phyloP scores from a whole-genome alignment of 2,888 invertebrate genomes.

The Stenotaenia linearis region DNA sequence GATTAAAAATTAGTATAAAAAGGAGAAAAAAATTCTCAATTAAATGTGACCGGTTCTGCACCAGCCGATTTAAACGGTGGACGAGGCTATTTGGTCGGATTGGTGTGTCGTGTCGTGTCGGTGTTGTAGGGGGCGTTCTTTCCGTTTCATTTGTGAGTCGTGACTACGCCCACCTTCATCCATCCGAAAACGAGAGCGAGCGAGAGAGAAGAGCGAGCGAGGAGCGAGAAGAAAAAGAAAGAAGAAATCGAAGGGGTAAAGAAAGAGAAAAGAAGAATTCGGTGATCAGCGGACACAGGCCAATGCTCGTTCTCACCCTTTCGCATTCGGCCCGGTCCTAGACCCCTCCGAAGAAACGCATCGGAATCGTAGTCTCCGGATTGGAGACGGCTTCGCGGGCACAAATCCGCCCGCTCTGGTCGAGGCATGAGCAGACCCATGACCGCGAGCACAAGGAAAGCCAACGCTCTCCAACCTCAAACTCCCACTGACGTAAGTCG shows the following conservation, averaged over 20 bases:
- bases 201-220: background rate
- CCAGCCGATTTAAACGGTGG: background rate
- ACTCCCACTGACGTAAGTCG: slow-evolving; percentile 9
- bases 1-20: background rate
- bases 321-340: background rate
- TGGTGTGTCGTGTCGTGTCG: background rate
- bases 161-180: slow-evolving; percentile 9
- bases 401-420: background rate
- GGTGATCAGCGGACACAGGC: background rate
- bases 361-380: background rate
- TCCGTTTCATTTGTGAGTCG: background rate
- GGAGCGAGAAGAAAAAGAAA: background rate
- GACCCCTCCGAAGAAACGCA: background rate
- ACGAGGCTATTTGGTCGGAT: background rate
- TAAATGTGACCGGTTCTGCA: background rate
- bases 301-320: background rate
- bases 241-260: background rate
- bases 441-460: slow-evolving; percentile 5
- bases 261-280: background rate
- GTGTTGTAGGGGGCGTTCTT: slow-evolving; percentile 9
- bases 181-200: background rate
- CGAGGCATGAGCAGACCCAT: slow-evolving; percentile 9
- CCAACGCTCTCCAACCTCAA: background rate
- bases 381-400: background rate
- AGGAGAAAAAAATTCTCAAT: background rate